These are phyloP conservation scores for Drosophila micromelanica DNA, from an alignment of 1,140 invertebrate species.

Conservation along the genomic window DNA sequence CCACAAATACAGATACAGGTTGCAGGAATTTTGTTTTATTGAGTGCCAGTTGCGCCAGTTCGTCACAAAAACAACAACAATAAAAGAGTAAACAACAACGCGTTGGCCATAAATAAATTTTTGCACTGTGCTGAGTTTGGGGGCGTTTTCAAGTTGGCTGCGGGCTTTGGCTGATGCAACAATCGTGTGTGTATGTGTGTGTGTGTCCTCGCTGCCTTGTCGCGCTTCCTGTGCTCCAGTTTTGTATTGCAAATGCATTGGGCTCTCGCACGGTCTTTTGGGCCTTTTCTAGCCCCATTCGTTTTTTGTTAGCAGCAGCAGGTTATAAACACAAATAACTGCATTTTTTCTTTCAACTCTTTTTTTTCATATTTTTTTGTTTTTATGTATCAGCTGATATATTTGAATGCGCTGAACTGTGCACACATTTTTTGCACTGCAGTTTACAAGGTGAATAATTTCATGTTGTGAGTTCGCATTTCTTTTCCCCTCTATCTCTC, in stretches of 20 bases:
- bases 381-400: conserved; percentile 28
- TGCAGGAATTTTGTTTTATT: conserved; percentile 59
- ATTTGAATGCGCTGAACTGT: conserved; percentile 30
- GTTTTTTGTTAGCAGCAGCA: conserved; percentile 12
- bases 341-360: not conserved
- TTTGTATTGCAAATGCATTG: conserved; percentile 68
- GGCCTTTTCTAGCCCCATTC: conserved; percentile 17
- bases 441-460: conserved; percentile 65
- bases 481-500: not conserved
- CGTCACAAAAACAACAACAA: conserved; percentile 37
- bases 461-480: conserved; percentile 41
- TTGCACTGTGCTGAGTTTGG: conserved; percentile 2
- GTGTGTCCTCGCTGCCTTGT: conserved; percentile 37
- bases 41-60: conserved; percentile 54
- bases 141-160: not conserved
- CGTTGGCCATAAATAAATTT: conserved; percentile 43
- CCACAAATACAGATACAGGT: conserved; percentile 18
- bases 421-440: conserved; percentile 34
- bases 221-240: conserved; percentile 66
- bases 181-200: conserved; percentile 2
- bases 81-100: conserved; percentile 17
- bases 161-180: conserved; percentile 10
- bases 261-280: conserved; percentile 23
- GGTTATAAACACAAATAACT: conserved; percentile 62
- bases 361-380: no score